Evolutionary conservation across 2,797 vertebrate genomes (phyloP), one percentile per base, ranked within the genome.

Genomic region (Parotocinclus haroldoi): DNA sequence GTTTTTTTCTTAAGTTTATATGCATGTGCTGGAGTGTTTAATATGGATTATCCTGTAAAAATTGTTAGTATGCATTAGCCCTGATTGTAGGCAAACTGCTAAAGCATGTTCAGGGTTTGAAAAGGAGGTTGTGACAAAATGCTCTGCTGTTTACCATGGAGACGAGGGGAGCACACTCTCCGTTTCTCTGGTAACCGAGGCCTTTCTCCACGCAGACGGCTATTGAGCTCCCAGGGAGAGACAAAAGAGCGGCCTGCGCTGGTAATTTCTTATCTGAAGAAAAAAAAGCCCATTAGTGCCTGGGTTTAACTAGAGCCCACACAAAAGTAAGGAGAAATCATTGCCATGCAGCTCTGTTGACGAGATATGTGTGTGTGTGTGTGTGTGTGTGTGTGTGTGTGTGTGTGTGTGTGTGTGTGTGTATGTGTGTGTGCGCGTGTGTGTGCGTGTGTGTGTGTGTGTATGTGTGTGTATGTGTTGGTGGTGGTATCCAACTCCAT

Each of bases 121-220:
- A 93, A 92, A 91, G 89, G 63, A 66, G 67, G 87, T 91, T 89
- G 89, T 84, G 82, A 90, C 91, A 92, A 92, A 92, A 92, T 91
- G 92, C 91, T 92, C 92, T 92, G 91, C 90, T 92, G 89, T 93
- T 93, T 90, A 91, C 92, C 92, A 93, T 94, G 92, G 92, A 92
- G 92, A 94, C 92, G 86, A 84, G 85, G 88, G 86, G 89, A 68
- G 89, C 91, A 89, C 90, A 92, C 92, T 90, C 89, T 82, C 86
- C 81, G 92, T 93, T 94, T 91, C 92, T 93, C 89, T 92, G 92
- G 92, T 90, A 94, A 93, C 92, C 86, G 76, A 89, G 90, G 89
- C 88, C 89, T 89, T 90, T 91, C 89, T 92, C 89, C 87, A 89
- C 90, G 89, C 89, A 90, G 90, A 91, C 84, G 88, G 92, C 91